Evolutionary conservation across 2,113 vertebrate genomes (phyloP).

Genomic region (Sorex fumeus): DNA sequence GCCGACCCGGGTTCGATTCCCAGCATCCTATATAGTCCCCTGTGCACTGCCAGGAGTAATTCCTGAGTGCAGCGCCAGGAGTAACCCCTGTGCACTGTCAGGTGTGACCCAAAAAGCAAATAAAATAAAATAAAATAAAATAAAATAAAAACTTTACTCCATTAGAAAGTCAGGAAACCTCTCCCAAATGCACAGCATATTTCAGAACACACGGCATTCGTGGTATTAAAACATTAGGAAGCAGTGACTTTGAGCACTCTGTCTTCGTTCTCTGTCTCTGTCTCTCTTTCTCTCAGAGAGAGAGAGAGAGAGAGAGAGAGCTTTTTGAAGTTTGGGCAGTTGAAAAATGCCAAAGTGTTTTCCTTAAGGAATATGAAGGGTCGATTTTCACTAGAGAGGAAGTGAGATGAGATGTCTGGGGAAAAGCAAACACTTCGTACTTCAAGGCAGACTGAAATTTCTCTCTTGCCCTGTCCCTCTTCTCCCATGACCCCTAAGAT

Average conservation of each 20-base stretch:
- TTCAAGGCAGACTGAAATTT: conserved; percentile 86
- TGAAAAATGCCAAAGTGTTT: conserved; percentile 40
- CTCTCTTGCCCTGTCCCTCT: conserved; percentile 83
- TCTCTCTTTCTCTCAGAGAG: too few species aligned
- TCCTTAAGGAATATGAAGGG: conserved; percentile 72
- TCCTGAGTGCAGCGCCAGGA: too few species aligned
- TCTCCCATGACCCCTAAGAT: conserved; percentile 85
- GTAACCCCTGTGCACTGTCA: too few species aligned
- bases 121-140: not conserved
- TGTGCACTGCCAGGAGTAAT: too few species aligned
- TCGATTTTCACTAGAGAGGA: conserved; percentile 78
- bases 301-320: not conserved
- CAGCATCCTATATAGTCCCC: too few species aligned
- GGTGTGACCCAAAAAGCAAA: not conserved
- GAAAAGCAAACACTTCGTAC: conserved; percentile 88
- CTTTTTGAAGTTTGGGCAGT: conserved; percentile 34
- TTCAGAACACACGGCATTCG: not conserved
- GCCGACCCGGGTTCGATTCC: too few species aligned
- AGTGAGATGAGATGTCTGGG: conserved; percentile 78
- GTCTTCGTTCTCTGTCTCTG: too few species aligned
- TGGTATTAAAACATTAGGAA: not conserved
- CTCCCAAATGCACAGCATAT: not conserved
- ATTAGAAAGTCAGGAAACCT: not conserved
- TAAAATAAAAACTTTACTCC: not conserved
- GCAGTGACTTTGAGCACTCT: not conserved